These are phyloP conservation scores for Limulus polyphemus DNA, from an alignment of 2,888 invertebrate species.

Conservation along the genomic window DNA sequence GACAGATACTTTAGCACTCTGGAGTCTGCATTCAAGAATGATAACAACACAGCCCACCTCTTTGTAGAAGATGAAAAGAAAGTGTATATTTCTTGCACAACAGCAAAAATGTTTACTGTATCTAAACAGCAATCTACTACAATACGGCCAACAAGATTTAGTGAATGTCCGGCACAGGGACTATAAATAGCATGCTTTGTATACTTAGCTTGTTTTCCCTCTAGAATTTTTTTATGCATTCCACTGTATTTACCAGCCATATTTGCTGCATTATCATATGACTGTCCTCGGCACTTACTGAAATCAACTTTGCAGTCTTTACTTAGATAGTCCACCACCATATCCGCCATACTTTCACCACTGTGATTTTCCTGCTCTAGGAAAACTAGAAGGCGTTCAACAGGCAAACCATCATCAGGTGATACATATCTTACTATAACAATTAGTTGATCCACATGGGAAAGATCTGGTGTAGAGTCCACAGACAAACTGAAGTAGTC, in stretches of 20 bases:
- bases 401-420: slow-evolving; percentile 12
- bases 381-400: slow-evolving; percentile 6
- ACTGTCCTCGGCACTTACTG: neutral
- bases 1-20: neutral
- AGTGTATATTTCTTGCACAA: neutral
- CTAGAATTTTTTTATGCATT: neutral
- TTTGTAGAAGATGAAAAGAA: slow-evolving; percentile 1
- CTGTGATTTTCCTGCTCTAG: neutral
- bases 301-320: neutral
- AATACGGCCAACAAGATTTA: slow-evolving; percentile 2
- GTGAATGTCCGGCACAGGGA: slow-evolving; percentile 1
- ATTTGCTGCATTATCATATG: neutral
- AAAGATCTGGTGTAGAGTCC: slow-evolving; percentile 24
- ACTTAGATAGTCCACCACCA: neutral
- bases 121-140: neutral
- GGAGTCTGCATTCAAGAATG: too few relatives aligned
- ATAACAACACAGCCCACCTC: neutral
- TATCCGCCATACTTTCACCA: neutral
- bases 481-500: slow-evolving; percentile 25
- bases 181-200: neutral
- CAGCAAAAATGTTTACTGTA: neutral
- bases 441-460: slow-evolving; percentile 31
- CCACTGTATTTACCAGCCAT: slow-evolving; percentile 1
- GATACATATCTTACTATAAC: slow-evolving; percentile 30
- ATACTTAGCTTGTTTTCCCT: neutral